phyloP scores from a whole-genome alignment of 2,888 invertebrate species.

The Tribolium freemani region DNA sequence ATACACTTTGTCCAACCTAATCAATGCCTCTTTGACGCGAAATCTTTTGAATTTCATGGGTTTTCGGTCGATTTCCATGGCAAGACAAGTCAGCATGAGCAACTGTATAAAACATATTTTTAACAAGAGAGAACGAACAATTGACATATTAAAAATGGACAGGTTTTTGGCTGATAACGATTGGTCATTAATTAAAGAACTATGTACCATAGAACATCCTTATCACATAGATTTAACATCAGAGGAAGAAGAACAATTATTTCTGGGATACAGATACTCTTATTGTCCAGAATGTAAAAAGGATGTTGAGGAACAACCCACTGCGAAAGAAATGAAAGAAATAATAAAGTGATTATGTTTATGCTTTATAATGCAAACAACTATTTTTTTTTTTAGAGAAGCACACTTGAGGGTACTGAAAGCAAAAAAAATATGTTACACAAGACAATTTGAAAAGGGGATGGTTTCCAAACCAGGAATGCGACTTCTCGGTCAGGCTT shows the following conservation, averaged over 20 bases:
- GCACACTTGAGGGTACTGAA: constrained; percentile 74
- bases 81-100: constrained; percentile 72
- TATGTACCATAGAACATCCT: constrained; percentile 73
- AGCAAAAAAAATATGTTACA: constrained; percentile 75
- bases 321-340: constrained; percentile 72
- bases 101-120: constrained; percentile 71
- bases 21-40: constrained; percentile 73
- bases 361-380: neutral
- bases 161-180: constrained; percentile 72
- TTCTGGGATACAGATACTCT: constrained; percentile 69
- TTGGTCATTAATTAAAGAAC: constrained; percentile 73
- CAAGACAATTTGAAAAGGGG: constrained; percentile 76
- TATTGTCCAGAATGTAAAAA: constrained; percentile 73
- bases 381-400: constrained; percentile 63
- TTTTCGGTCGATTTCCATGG: constrained; percentile 69
- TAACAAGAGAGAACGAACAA: constrained; percentile 69
- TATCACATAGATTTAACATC: constrained; percentile 70
- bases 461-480: constrained; percentile 74
- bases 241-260: constrained; percentile 67
- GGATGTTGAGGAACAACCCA: constrained; percentile 72
- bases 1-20: constrained; percentile 69
- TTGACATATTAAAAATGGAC: constrained; percentile 74
- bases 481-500: constrained; percentile 70
- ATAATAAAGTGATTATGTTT: constrained; percentile 65
- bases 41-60: constrained; percentile 71